Percentiles rank a stretch among this genome's conserved stretches.
Evolutionary conservation across 2,888 invertebrate species (phyloP).

Genomic region (Chalcis sispes): DNA sequence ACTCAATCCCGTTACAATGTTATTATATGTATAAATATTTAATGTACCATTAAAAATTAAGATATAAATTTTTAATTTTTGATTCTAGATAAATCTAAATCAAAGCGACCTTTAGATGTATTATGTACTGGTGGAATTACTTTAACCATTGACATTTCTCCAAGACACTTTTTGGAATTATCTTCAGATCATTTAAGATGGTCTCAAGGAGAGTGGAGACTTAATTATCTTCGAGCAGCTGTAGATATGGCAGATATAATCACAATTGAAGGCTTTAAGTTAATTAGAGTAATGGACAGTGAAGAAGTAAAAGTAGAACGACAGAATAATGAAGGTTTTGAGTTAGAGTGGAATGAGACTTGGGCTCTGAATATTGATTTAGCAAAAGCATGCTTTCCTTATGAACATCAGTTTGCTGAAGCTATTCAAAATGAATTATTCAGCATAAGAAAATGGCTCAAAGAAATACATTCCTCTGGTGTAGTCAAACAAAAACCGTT

Average conservation of each 20-base stretch:
- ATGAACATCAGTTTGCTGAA: conserved; percentile 91
- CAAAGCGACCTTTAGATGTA: conserved; percentile 66
- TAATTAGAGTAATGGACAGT: conserved; percentile 80
- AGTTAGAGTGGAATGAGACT: conserved; percentile 83
- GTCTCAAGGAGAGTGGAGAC: conserved; percentile 71
- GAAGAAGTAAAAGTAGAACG: conserved; percentile 84
- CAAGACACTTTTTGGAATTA: conserved; percentile 71
- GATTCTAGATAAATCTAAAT: conserved; percentile 56
- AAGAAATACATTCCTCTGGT: conserved; percentile 83
- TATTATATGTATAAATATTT: not conserved
- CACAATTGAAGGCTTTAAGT: conserved; percentile 82
- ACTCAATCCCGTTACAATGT: too few species aligned
- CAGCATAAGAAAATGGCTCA: conserved; percentile 96
- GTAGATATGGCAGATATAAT: conserved; percentile 86
- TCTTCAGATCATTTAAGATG: conserved; percentile 72
- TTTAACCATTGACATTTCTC: conserved; percentile 72
- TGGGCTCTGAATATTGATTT: conserved; percentile 83
- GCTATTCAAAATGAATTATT: conserved; percentile 92
- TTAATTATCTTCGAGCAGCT: conserved; percentile 76
- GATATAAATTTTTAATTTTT: conserved; percentile 5
- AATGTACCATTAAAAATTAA: not conserved
- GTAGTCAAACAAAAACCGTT: conserved; percentile 83
- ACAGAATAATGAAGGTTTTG: conserved; percentile 85
- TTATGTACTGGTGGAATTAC: conserved; percentile 71
- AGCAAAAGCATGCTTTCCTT: conserved; percentile 87